These are phyloP conservation scores for Norana najaformis DNA, from an alignment of 2,888 invertebrate species.

Conservation along the genomic window DNA sequence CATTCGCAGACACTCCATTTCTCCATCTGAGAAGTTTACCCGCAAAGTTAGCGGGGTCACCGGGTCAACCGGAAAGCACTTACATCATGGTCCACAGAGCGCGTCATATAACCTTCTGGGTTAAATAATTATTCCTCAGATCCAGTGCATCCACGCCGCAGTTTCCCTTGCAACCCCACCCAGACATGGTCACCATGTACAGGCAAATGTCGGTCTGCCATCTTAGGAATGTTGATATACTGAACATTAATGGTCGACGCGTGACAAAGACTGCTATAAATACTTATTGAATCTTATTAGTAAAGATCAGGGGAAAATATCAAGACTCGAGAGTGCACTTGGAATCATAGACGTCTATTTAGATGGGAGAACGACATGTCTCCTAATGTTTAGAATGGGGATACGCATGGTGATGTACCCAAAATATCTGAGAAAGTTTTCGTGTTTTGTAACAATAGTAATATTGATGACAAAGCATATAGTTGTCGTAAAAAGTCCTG, in stretches of 20 bases:
- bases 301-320: background rate
- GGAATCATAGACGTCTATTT: background rate
- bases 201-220: background rate
- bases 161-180: background rate
- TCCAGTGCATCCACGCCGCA: background rate
- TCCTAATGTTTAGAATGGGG: background rate
- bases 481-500: no score
- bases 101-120: background rate
- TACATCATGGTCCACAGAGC: background rate
- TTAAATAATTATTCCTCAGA: background rate
- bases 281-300: background rate
- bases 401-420: background rate
- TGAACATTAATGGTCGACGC: background rate
- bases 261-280: background rate
- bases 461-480: no score
- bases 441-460: no score
- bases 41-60: background rate
- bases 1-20: background rate
- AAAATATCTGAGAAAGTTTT: no score
- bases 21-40: no score
- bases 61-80: background rate
- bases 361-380: no score
- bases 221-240: background rate
- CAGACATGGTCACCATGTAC: background rate
- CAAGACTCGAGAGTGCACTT: background rate